Base-by-base conservation (phyloP, 2,797 vertebrate genomes). In the Sebastes kiyomatsui region DNA sequence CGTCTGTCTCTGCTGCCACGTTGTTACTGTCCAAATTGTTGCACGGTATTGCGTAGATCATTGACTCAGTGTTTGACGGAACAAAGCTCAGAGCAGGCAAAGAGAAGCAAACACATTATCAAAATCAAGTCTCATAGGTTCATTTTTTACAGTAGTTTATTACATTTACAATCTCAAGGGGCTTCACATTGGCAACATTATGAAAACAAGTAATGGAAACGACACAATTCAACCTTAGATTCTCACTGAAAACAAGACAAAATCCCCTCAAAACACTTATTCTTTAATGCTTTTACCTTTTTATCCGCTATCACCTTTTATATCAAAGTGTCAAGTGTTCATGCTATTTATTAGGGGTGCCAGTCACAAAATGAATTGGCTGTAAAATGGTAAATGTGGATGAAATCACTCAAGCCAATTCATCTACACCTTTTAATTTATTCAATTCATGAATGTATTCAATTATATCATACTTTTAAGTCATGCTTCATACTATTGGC, bases 11-110 rank as follows among this genome's bases (percentile, higher is more conserved):
- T 46, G 42, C 16, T 59, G 65, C 64, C 54, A 27, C 32, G 35
- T 61, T 69, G 25, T 77, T 52, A 52, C 11, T 52, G 28, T 67
- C 32, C n/a, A 52, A 28, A 54, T 32, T 10, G 55, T 75, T 83
- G 72, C 75, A 74, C 38, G 33, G 4, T 79, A 22, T 72, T 83
- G 66, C 69, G 42, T 55, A 58, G 27, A 49, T 64, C 25, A 56
- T 25, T 28, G 18, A 28, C 65, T 71, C 32, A 64, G 49, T 77
- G 65, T 66, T 58, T 62, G 77, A 70, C 35, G 42, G n/a, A 72
- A 49, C 55, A 59, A 67, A 67, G 46, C 49, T 33, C 18, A 35
- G 46, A 84, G 22, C 30, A 65, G 68, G 30, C 11, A 55, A 61
- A 81, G n/a, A 46, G 28, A 20, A 60, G 27, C 62, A 72, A 80